Conservation (phyloP, 2,113 vertebrate genomes). For the Calyptomena viridis region DNA sequence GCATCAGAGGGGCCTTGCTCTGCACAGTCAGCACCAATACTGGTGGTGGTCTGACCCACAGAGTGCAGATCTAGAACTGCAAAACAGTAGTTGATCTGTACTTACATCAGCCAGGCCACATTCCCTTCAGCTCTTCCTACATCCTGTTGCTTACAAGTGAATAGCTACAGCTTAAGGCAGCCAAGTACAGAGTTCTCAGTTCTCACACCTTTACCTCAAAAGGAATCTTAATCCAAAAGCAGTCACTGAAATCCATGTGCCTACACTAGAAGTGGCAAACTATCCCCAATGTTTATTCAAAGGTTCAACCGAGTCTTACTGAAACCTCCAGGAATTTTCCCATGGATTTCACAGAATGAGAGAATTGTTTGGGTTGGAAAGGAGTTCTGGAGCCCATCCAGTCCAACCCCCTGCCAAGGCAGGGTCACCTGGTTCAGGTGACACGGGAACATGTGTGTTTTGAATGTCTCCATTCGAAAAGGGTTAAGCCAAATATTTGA, state of each 20-base stretch:
- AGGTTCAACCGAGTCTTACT: background rate
- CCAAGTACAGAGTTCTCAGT: background rate
- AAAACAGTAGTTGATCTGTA: background rate
- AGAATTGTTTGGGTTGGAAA: background rate
- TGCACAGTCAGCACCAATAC: background rate
- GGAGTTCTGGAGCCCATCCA: background rate
- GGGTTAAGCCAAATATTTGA: background rate
- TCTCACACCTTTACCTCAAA: background rate
- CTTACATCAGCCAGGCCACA: background rate
- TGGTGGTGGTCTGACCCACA: background rate
- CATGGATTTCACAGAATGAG: background rate
- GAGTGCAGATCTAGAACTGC: background rate
- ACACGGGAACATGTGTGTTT: background rate
- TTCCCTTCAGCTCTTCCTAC: background rate
- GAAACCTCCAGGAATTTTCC: background rate
- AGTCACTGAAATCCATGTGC: background rate
- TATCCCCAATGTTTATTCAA: background rate
- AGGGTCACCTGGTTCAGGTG: background rate
- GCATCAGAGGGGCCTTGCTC: background rate
- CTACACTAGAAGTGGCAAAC: background rate
- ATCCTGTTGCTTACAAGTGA: background rate
- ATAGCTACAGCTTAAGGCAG: background rate
- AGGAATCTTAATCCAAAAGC: background rate
- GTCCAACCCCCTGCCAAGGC: background rate
- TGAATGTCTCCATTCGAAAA: background rate